Evolutionary conservation across 2,797 vertebrate genomes (phyloP).

Genomic region (Falco peregrinus): DNA sequence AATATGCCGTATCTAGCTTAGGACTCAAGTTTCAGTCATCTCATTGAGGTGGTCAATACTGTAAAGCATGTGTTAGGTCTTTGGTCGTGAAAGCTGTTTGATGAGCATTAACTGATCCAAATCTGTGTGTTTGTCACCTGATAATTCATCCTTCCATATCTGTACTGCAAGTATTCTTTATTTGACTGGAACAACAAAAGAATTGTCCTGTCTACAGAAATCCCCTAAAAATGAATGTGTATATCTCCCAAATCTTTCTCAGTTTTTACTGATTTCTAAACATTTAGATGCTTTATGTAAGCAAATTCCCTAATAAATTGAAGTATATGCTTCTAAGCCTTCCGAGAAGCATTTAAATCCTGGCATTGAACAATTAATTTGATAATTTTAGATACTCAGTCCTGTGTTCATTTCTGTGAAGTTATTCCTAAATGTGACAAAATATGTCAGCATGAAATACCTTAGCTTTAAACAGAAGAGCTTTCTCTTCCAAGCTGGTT

Average conservation of each 20-base stretch:
- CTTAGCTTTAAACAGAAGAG: not conserved
- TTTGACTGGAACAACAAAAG: not conserved
- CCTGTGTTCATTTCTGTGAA: not conserved
- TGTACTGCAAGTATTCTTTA: not conserved
- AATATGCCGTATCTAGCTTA: not conserved
- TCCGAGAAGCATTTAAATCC: not conserved
- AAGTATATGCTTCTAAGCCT: not conserved
- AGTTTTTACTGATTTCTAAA: not conserved
- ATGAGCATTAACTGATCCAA: not conserved
- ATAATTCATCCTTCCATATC: not conserved
- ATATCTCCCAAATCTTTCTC: constrained; percentile 4
- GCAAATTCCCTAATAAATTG: constrained; percentile 17
- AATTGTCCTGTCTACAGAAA: not conserved
- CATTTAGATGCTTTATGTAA: not conserved
- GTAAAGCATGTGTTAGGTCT: not conserved
- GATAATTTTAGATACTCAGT: not conserved
- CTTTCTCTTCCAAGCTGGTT: not conserved
- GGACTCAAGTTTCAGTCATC: not conserved
- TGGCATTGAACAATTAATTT: not conserved
- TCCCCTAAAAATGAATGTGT: not conserved
- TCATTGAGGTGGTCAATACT: not conserved
- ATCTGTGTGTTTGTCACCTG: not conserved
- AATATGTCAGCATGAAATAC: not conserved
- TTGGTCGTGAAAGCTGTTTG: not conserved
- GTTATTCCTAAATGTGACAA: not conserved